Base-by-base conservation (phyloP, 2,888 invertebrate genomes). In the Capitulum mitella region DNA sequence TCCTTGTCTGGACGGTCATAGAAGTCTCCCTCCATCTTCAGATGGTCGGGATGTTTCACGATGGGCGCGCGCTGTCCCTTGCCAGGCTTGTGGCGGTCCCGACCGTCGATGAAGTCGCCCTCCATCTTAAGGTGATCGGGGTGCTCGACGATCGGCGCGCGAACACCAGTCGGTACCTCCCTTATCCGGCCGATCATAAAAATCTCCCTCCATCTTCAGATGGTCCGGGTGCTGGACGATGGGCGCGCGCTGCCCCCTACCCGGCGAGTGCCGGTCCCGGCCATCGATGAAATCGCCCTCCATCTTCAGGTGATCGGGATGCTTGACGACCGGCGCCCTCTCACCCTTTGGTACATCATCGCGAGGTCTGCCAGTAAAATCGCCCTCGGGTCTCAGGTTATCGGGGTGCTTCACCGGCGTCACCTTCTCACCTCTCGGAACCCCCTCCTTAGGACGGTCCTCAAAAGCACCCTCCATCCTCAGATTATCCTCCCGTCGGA, bases 301-400 rank as follows among this genome's bases (percentile, higher is more conserved):
- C 82, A 90, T 88, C 78, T 90, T 90, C 77, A 92, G 87, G 84
- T 92, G 90, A 84, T 92, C 92, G 84, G 91, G 80, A 37, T 80
- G 79, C 22, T 80, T 80, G 58, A 81, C 81, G 37, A 82, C 80
- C n/a, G 82, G 82, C 51, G 78, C 79, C 26, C 81, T 77, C 16
- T 78, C 78, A 3, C 70, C 70, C 12, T 26, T 70, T 1, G 70
- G 70, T 1, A 34, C 70, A 3, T 70, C 19, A 8, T 70, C 70
- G 26, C 26, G 37, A 40, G 70, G 70, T 40, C 40, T 34, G 10
- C 26, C 70, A 5, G 70, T 26, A 40, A 79, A 78, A 2, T 58
- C 58, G 22, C 90, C 90, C 83, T 90, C 90, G 0, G 89, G 88
- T 81, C 32, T 78, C 34, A 80, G 46, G 58, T 79, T 77, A 61